phyloP scores from a whole-genome alignment of 23 tunicate genomes.

The Trididemnum nubilum region DNA sequence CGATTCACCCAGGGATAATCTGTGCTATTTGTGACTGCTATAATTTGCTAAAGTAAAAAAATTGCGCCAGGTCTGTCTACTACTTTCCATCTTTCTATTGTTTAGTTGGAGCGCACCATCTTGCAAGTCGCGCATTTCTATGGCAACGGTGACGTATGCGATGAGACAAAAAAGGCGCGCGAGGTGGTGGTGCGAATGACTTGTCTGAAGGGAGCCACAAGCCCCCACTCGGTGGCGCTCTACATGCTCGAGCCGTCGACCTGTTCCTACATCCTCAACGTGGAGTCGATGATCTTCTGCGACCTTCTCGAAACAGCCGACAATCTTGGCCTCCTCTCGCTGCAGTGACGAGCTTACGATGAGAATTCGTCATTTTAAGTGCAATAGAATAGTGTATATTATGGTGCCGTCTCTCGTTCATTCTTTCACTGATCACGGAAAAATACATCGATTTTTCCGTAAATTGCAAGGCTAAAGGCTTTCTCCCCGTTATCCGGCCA shows the following conservation, averaged over 20 bases:
- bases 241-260: constrained; percentile 88
- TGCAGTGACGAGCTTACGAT: background rate
- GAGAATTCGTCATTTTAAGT: too few relatives aligned
- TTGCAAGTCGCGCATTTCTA: constrained; percentile 72
- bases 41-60: too few relatives aligned
- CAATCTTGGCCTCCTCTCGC: constrained; percentile 39
- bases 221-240: constrained; percentile 62
- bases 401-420: too few relatives aligned
- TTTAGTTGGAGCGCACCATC: constrained; percentile 22
- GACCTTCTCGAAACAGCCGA: constrained; percentile 74
- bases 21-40: too few relatives aligned
- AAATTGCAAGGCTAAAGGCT: too few relatives aligned
- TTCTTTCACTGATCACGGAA: too few relatives aligned
- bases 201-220: constrained; percentile 49
- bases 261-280: constrained; percentile 77
- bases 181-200: constrained; percentile 90
- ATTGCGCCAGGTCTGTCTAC: too few relatives aligned
- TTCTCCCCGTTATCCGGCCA: too few relatives aligned
- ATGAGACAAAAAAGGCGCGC: constrained; percentile 59
- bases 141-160: constrained; percentile 89
- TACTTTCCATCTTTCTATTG: too few relatives aligned
- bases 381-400: too few relatives aligned
- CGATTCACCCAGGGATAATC: too few relatives aligned
- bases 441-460: too few relatives aligned
- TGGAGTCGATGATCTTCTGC: constrained; percentile 77